Evolutionary conservation across 2,113 vertebrate species (phyloP).

Genomic region (Vicugna pacos): DNA sequence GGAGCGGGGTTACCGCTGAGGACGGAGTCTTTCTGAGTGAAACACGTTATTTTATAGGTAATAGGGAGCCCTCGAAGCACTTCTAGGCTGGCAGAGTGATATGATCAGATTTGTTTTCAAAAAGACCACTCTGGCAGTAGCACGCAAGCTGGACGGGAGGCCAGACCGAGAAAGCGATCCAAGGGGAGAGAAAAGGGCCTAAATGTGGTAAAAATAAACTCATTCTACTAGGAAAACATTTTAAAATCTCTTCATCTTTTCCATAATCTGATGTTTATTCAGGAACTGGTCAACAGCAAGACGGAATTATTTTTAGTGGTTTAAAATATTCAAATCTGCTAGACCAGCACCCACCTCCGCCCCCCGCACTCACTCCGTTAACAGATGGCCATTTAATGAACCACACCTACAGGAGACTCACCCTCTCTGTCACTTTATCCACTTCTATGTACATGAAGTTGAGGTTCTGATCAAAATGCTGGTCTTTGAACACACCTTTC

Average conservation of each 20-base stretch:
- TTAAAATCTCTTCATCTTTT: not conserved
- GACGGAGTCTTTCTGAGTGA: not conserved
- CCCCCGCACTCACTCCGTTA: not conserved
- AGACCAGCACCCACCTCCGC: not conserved
- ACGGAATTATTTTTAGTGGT: not conserved
- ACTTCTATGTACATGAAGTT: constrained; percentile 99
- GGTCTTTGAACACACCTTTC: constrained; percentile 99
- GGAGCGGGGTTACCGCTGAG: not conserved
- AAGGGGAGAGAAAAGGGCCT: not conserved
- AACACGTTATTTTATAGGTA: not conserved
- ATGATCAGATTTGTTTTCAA: not conserved
- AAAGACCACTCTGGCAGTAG: not conserved
- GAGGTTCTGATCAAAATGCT: constrained; percentile 99
- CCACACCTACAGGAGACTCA: constrained; percentile 83
- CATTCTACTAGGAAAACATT: not conserved
- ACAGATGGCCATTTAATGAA: fast-evolving
- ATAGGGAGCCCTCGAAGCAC: not conserved
- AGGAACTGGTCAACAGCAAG: not conserved
- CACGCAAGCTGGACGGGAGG: not conserved
- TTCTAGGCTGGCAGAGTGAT: not conserved
- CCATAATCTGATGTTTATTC: not conserved
- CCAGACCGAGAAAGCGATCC: not conserved
- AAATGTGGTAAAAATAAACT: not conserved
- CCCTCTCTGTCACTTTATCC: constrained; percentile 99
- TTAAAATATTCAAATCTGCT: not conserved